phyloP scores from a whole-genome alignment of 2,797 vertebrate genomes.

The Halcyon leucocephala region DNA sequence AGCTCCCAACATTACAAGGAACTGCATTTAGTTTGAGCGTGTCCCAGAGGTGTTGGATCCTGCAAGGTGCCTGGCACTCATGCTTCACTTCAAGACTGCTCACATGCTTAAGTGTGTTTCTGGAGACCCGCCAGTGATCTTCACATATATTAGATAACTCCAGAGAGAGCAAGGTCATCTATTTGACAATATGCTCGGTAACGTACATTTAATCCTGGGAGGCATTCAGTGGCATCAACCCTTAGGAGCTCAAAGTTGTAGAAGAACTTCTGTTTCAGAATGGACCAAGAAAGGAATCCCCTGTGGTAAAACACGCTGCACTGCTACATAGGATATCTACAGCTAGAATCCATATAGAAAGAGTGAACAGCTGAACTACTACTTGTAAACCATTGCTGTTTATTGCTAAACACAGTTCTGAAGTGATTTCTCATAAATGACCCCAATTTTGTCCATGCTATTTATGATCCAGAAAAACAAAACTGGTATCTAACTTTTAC shows the following conservation, averaged over 20 bases:
- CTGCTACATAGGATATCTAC: fast-evolving
- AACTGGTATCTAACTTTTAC: not conserved
- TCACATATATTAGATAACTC: not conserved
- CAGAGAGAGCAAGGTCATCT: not conserved
- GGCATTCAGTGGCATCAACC: not conserved
- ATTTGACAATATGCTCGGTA: fast-evolving
- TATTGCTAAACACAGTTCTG: not conserved
- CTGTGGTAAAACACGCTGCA: not conserved
- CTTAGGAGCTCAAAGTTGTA: fast-evolving
- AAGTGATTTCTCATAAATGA: not conserved
- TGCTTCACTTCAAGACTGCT: not conserved
- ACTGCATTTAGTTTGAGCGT: not conserved
- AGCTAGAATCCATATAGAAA: not conserved
- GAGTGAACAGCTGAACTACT: not conserved
- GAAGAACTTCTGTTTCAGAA: not conserved
- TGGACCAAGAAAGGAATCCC: not conserved
- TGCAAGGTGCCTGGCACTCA: not conserved
- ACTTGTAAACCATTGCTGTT: not conserved
- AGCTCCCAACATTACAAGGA: not conserved
- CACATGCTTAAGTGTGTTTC: not conserved
- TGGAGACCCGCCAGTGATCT: not conserved
- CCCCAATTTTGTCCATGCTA: not conserved
- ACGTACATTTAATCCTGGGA: not conserved
- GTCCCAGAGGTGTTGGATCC: not conserved
- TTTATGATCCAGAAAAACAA: not conserved